phyloP scores from a whole-genome alignment of 2,113 vertebrate species.

The Catharus fuscescens region DNA sequence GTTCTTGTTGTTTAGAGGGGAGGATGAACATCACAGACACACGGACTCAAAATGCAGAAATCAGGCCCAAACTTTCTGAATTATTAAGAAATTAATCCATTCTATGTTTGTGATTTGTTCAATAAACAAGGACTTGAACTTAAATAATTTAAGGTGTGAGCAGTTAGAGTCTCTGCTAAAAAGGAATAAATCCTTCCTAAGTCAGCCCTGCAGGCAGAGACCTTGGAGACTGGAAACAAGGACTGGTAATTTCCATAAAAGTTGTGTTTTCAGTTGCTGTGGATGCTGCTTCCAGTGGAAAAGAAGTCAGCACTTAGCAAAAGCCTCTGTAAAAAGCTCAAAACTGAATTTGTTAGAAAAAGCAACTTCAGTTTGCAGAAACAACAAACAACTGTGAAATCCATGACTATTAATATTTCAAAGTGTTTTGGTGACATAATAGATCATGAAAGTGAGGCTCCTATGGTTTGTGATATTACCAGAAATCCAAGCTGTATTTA shows the following conservation, averaged over 20 bases:
- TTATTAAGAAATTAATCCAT: background rate
- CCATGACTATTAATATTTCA: conserved; percentile 49
- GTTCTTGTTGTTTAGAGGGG: background rate
- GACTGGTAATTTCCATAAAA: background rate
- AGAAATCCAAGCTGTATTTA: conserved; percentile 40
- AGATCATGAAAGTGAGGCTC: conserved; percentile 18
- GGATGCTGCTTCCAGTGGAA: background rate
- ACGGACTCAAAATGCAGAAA: background rate
- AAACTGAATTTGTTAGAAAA: background rate
- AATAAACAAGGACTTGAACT: background rate
- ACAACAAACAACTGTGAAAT: conserved; percentile 38
- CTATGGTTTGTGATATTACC: conserved; percentile 1
- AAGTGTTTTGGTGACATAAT: conserved; percentile 41
- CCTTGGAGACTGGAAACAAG: background rate
- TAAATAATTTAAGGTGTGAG: background rate
- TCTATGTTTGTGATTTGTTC: background rate
- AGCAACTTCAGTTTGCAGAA: conserved; percentile 11
- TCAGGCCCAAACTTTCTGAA: background rate
- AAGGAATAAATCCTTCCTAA: background rate
- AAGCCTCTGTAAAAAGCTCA: conserved; percentile 17
- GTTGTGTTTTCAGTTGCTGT: background rate
- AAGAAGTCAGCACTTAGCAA: background rate
- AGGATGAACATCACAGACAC: background rate
- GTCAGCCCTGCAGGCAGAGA: background rate
- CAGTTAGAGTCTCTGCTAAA: background rate